Conservation (phyloP, 1,140 invertebrate species). For the Cyrtorhinus lividipennis region DNA sequence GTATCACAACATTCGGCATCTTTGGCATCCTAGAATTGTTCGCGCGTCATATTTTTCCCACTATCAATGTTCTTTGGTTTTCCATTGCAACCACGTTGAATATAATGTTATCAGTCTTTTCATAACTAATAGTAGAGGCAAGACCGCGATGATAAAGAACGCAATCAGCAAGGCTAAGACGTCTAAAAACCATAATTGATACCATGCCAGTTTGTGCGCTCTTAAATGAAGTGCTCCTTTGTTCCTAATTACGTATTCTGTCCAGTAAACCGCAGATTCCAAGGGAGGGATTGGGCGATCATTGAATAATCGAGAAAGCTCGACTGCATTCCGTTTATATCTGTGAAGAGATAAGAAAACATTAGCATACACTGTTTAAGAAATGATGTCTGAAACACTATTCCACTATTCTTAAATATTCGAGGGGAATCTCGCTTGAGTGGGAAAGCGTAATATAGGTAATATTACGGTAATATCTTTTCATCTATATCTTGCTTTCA, state of each 20-base stretch:
- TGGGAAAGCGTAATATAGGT: too few species aligned
- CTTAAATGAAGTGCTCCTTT: conserved; percentile 27
- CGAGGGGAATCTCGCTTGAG: not conserved
- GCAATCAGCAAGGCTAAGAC: not conserved
- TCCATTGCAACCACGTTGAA: not conserved
- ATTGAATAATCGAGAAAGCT: conserved; percentile 23
- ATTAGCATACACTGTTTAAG: not conserved
- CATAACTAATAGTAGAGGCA: not conserved
- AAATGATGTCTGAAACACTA: not conserved
- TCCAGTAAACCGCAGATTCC: conserved; percentile 40
- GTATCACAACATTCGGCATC: too few species aligned
- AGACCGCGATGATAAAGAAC: not conserved
- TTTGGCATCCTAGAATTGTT: too few species aligned
- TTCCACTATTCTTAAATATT: not conserved
- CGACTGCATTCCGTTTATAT: conserved; percentile 12
- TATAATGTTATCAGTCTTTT: not conserved
- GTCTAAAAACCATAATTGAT: not conserved
- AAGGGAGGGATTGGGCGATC: conserved; percentile 36
- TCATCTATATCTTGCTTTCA: too few species aligned
- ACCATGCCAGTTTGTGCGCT: not conserved
- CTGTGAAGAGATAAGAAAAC: too few species aligned
- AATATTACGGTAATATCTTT: too few species aligned
- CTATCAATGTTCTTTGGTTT: not conserved
- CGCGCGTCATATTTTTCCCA: too few species aligned
- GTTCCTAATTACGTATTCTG: conserved; percentile 40